These are phyloP conservation scores for Endomychus coccineus DNA, from an alignment of 2,888 invertebrate species.

Conservation along the genomic window DNA sequence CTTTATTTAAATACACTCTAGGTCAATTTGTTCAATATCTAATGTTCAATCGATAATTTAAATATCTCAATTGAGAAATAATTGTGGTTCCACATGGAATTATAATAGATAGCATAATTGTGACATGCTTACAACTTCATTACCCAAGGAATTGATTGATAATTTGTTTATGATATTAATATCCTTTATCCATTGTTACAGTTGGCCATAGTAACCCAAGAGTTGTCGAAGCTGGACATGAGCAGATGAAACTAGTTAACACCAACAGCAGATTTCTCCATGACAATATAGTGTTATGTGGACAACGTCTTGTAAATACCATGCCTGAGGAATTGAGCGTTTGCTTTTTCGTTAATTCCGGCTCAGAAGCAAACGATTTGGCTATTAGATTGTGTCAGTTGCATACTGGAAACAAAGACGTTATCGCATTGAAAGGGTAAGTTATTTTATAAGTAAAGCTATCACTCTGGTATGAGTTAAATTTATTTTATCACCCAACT, in stretches of 20 bases:
- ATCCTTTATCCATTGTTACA: conserved; percentile 43
- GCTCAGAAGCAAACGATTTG: conserved; percentile 97
- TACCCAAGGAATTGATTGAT: too few relatives aligned
- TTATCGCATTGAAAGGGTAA: conserved; percentile 95
- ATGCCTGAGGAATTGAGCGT: conserved; percentile 82
- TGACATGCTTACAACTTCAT: too few relatives aligned
- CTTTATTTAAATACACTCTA: too few relatives aligned
- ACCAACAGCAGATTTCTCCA: conserved; percentile 96
- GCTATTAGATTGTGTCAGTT: conserved; percentile 85
- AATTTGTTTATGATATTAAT: too few relatives aligned
- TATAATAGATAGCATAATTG: too few relatives aligned
- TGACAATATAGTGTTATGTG: conserved; percentile 89
- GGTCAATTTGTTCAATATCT: too few relatives aligned
- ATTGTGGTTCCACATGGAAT: too few relatives aligned
- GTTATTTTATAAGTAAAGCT: too few relatives aligned
- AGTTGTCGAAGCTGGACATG: conserved; percentile 82
- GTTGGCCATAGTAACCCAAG: conserved; percentile 97
- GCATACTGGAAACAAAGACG: conserved; percentile 81
- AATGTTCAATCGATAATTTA: too few relatives aligned
- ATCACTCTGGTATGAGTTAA: too few relatives aligned
- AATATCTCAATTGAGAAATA: too few relatives aligned
- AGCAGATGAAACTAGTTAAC: conserved; percentile 85
- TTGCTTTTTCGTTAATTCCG: conserved; percentile 96
- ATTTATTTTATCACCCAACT: too few relatives aligned
- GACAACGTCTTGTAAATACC: conserved; percentile 71